Evolutionary conservation across 2,888 invertebrate species (phyloP).

Genomic region (Nomada fucata): DNA sequence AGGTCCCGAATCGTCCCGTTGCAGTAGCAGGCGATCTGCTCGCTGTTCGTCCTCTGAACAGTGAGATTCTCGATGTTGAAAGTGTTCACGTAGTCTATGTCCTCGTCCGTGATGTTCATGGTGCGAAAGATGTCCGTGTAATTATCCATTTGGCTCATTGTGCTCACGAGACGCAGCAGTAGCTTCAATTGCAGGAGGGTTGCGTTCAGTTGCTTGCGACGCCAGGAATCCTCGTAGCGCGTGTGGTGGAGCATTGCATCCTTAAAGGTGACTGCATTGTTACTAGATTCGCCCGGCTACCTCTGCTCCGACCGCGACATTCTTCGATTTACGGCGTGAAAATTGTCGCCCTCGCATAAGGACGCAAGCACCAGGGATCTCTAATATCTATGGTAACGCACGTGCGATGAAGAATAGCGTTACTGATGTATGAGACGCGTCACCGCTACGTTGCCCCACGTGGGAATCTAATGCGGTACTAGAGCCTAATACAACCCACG

Average conservation of each 20-base stretch:
- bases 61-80: constrained; percentile 59
- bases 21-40: constrained; percentile 84
- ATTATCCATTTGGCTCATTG: constrained; percentile 69
- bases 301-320: neutral
- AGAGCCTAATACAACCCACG: too few relatives aligned
- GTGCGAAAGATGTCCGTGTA: constrained; percentile 71
- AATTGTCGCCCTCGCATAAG: too few relatives aligned
- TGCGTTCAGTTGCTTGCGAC: constrained; percentile 59
- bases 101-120: constrained; percentile 78
- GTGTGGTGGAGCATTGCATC: constrained; percentile 64
- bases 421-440: too few relatives aligned
- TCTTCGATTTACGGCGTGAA: neutral
- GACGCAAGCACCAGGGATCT: too few relatives aligned
- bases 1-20: constrained; percentile 87
- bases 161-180: constrained; percentile 47
- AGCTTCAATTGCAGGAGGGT: constrained; percentile 58
- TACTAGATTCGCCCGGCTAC: too few relatives aligned
- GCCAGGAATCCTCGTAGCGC: constrained; percentile 25
- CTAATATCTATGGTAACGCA: too few relatives aligned
- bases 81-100: constrained; percentile 75
- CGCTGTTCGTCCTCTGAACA: neutral
- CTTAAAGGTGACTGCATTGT: constrained; percentile 28
- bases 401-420: too few relatives aligned
- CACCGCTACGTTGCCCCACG: too few relatives aligned
- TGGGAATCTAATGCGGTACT: too few relatives aligned